Evolutionary conservation across 1,140 invertebrate genomes (phyloP), one percentile per base, ranked within the genome.

Genomic region (Plutomurus gul): DNA sequence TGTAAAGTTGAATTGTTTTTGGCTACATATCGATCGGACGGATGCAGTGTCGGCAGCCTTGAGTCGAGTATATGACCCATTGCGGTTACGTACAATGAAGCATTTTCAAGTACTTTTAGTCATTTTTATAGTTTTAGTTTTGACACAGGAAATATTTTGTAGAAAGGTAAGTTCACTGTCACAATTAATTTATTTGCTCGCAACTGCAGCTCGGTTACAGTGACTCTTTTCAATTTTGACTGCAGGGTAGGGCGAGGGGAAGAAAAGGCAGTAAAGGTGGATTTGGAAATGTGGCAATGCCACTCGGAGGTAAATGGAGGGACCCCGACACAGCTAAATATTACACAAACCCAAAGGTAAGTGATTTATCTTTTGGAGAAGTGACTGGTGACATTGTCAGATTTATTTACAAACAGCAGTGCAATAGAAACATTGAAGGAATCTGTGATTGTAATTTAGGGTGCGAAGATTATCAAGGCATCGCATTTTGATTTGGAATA

Each of bases 401-500:
- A n/a, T n/a, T n/a, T 10, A 5, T 72, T 47, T 47, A 74, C 8
- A 51, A 36, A 39, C 13, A n/a, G 22, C 13, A 60, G 16, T 18
- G 46, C 18, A n/a, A n/a, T 13, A 20, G 18, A 49, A 18, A 1
- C 46, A 20, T 33, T 27, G 8, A 0, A 22, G 7, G 4, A 51
- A 51, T 47, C 1, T 40, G 7, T 73, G 16, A 51, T 75, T 65
- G 80, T 80, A 22, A n/a, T 87, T 84, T 84, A 96, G 95, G 95
- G 95, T 30, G 95, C 95, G 0, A 95, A 95, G 88, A 96, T 97
- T 81, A 86, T 92, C n/a, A 88, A 94, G 75, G 92, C 94, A 4
- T 96, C 95, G 0, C 95, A 96, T 86, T 97, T 96, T 87, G 95
- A 96, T 88, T 92, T 93, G 87, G 94, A 96, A 89, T 97, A 96